Evolutionary conservation across 2,888 invertebrate genomes (phyloP), one percentile per base, ranked within the genome.

Genomic region (Parelbella ahira): DNA sequence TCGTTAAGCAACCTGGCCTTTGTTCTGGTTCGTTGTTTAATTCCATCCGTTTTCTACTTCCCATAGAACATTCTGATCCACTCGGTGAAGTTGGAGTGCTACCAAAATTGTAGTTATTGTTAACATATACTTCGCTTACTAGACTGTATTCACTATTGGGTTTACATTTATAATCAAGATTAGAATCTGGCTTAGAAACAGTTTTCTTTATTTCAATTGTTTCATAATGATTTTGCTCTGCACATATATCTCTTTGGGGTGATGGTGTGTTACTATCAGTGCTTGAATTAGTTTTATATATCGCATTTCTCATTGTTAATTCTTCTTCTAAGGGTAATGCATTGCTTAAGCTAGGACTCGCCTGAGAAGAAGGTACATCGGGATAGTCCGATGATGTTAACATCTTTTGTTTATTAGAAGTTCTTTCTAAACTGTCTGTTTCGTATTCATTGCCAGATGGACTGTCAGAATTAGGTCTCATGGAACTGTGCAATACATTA

Each of bases 271-370:
- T 77, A 44, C 87, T 88, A 1, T 89, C 89, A 44, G 89, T 90
- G 12, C 89, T 90, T 0, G 90, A 90, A 51, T 88, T 79, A 3
- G 87, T 81, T 67, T 92, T 91, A 49, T 93, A 92, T 1, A 94
- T 89, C 1, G 93, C 93, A 61, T 94, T 94, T 55, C 91, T 88
- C 88, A 94, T 93, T 11, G 93, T 94, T 51, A 94, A 79, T 69
- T 94, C 94, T 81, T 94, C 94, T 62, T 94, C 94, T 65, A 94
- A 82, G 0, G 94, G 94, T 38, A 94, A 68, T 0, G 93, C 93
- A 1, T 90, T 89, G 51, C 93, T 93, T 43, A 93, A 69, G 49
- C 92, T 92, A 1, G 94, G 93, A 58, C 93, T 93, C 0, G 93
- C 91, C 57, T 93, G 93, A 3, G 91, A 90, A 8, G 90, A 90